Evolutionary conservation across 2,888 invertebrate species (phyloP).

Genomic region (Pseudococcus longispinus): DNA sequence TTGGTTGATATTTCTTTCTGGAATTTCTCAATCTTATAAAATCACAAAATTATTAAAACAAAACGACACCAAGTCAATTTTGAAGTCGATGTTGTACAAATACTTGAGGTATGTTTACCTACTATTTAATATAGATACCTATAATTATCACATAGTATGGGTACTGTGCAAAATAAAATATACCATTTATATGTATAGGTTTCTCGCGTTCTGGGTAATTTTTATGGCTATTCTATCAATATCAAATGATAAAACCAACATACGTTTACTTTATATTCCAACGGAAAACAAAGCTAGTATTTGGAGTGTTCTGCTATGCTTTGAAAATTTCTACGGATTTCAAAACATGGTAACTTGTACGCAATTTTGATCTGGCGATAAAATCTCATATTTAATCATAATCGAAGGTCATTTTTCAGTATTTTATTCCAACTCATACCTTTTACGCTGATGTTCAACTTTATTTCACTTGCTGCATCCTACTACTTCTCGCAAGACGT

Average conservation of each 20-base stretch:
- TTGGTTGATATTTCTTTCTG: neutral
- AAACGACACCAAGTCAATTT: neutral
- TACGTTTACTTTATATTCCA: neutral
- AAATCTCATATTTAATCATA: too few species aligned
- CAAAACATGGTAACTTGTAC: neutral
- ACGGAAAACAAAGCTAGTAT: neutral
- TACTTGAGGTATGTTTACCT: neutral
- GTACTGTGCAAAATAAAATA: too few species aligned
- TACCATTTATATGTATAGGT: neutral
- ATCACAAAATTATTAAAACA: neutral
- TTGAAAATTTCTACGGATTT: neutral
- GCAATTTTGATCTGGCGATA: too few species aligned
- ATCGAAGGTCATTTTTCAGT: neutral
- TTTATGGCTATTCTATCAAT: neutral
- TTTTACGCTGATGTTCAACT: neutral
- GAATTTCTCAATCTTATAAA: conserved; percentile 7
- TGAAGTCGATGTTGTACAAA: neutral
- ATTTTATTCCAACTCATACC: neutral
- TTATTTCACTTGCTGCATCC: neutral
- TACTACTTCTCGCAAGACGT: neutral
- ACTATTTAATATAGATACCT: too few species aligned
- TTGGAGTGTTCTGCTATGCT: neutral
- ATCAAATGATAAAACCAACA: neutral
- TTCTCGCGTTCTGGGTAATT: neutral
- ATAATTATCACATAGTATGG: too few species aligned